These are phyloP conservation scores for Perodicticus potto DNA, from an alignment of 2,797 vertebrate genomes.

Conservation along the genomic window DNA sequence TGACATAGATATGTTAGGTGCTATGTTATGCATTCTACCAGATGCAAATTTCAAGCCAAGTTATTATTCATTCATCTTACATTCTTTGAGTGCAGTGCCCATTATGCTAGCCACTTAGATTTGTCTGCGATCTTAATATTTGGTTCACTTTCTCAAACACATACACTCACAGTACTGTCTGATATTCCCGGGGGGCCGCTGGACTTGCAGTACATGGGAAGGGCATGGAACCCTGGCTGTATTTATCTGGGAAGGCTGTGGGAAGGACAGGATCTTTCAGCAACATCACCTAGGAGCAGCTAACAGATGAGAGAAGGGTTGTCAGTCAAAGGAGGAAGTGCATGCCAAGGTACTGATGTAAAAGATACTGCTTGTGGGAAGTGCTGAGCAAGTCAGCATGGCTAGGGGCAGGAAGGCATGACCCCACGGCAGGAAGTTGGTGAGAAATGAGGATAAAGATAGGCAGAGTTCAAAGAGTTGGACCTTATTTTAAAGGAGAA, in stretches of 20 bases:
- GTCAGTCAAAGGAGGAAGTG: background rate
- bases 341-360: background rate
- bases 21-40: background rate
- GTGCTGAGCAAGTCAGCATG: background rate
- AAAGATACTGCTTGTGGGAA: background rate
- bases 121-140: background rate
- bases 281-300: background rate
- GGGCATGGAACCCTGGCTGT: background rate
- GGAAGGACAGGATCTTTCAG: background rate
- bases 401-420: background rate
- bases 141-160: background rate
- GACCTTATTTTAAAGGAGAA: conserved; percentile 4
- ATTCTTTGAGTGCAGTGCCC: background rate
- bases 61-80: background rate
- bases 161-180: background rate
- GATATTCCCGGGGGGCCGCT: background rate
- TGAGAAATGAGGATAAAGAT: background rate
- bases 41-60: background rate
- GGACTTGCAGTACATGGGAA: background rate
- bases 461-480: background rate
- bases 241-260: background rate
- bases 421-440: background rate
- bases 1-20: background rate
- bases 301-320: background rate
- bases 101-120: background rate